A percentile compares a stretch with the other conserved stretches of the same genome.
Evolutionary conservation across 2,797 vertebrate species (phyloP).

Genomic region (Anabacerthia variegaticeps): DNA sequence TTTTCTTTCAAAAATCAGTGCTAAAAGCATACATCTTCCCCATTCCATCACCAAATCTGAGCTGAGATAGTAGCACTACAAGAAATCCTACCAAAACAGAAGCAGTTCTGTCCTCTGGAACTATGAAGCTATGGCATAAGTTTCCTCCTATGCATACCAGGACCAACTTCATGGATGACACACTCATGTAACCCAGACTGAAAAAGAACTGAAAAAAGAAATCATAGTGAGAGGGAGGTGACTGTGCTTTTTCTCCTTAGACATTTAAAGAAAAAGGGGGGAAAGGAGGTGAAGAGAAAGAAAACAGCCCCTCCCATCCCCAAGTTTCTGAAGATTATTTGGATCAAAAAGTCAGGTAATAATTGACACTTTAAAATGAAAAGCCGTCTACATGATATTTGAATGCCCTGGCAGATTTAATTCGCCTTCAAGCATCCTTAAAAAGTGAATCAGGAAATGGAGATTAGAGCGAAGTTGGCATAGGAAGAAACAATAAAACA

Average conservation of each 20-base stretch:
- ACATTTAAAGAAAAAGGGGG: accelerated
- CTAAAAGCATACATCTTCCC: background rate
- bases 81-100: background rate
- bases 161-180: background rate
- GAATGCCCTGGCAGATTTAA: background rate
- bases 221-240: background rate
- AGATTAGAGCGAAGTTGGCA: constrained; percentile 3
- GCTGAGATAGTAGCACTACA: background rate
- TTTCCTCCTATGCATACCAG: background rate
- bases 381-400: background rate
- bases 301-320: background rate
- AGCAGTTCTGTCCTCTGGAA: background rate
- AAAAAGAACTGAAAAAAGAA: background rate
- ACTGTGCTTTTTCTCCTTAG: background rate
- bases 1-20: background rate
- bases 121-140: background rate
- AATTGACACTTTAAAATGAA: background rate
- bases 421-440: constrained; percentile 23
- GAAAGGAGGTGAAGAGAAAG: accelerated
- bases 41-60: background rate
- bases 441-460: constrained; percentile 20
- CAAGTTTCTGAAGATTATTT: background rate
- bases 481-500: constrained; percentile 47
- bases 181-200: background rate
- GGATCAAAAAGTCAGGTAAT: background rate